Base-by-base conservation (phyloP, 2,797 vertebrate species). In the Sciaenops ocellatus region DNA sequence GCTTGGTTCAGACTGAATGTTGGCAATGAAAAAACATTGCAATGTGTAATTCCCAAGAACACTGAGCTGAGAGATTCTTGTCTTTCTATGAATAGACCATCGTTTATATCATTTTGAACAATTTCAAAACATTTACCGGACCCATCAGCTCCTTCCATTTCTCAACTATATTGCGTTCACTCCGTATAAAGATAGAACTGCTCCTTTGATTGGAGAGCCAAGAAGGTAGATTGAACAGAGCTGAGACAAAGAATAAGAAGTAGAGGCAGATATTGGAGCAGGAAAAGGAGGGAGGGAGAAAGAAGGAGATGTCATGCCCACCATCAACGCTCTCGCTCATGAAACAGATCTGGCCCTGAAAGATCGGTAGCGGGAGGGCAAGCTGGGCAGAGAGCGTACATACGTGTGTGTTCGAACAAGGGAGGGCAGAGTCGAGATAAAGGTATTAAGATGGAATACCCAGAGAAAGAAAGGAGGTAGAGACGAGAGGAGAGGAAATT, bases 281-380 rank as follows among this genome's bases (percentile, higher is more conserved):
- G 52, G 46, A 64, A 61, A 48, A 57, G 16, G 13, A 52, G 26
- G 50, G 26, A 42, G 51, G 56, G 30, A 22, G 51, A 38, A 26
- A 56, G 59, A 48, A 47, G 65, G 50, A 52, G 30, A 55, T 66
- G 67, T 65, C 48, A 3, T 59, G 59, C 26, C 77, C 59, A 50
- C 67, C 68, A 80, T 80, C 83, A 87, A 46, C 57, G 55, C 82
- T 77, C 73, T 82, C 60, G 34, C 55, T 80, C 84, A 52, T 41
- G 55, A 60, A 52, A 55, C 64, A 65, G 80, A 74, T 68, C 60
- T 75, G 87, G 79, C 78, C 76, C 67, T 60, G 76, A 74, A 75
- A 79, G 38, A 63, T 63, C 22, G 10, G 17, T 18, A 18, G 74
- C 68, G 57, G 74, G 60, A 68, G 59, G 68, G 52, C 70, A 52